Percentiles rank a stretch among this genome's conserved stretches.
These are phyloP conservation scores for Macrosoma leucophasiata DNA, from an alignment of 2,888 invertebrate genomes.

Conservation along the genomic window DNA sequence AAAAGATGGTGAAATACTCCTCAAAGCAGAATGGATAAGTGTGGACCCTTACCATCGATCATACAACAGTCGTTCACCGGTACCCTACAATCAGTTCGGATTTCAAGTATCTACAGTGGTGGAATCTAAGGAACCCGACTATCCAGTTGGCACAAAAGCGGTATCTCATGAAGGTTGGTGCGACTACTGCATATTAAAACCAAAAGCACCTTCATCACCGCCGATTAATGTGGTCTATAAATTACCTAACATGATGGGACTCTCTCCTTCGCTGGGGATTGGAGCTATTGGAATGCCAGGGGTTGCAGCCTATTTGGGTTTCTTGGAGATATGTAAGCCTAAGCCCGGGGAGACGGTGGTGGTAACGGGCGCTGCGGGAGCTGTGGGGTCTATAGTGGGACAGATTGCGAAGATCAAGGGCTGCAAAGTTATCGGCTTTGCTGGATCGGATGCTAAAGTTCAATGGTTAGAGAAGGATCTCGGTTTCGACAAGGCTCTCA, in stretches of 20 bases:
- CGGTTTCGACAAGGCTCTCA: conserved; percentile 81
- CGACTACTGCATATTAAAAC: conserved; percentile 53
- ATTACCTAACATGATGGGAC: conserved; percentile 70
- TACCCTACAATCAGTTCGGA: conserved; percentile 35
- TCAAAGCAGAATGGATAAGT: conserved; percentile 41
- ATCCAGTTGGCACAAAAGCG: conserved; percentile 76
- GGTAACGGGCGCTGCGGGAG: conserved; percentile 83
- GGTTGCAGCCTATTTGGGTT: conserved; percentile 83
- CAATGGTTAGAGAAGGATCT: conserved; percentile 79
- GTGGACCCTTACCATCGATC: conserved; percentile 42
- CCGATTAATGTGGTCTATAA: conserved; percentile 29
- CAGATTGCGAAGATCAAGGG: conserved; percentile 85
- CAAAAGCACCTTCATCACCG: conserved; percentile 5
- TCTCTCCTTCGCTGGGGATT: conserved; percentile 70
- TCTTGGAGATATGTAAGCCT: conserved; percentile 80
- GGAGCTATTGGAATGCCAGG: conserved; percentile 82
- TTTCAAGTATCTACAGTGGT: conserved; percentile 57
- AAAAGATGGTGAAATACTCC: conserved; percentile 68
- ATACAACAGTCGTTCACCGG: conserved; percentile 18
- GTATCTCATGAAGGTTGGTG: conserved; percentile 81
- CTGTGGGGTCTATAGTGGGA: conserved; percentile 83
- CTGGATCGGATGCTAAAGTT: conserved; percentile 82
- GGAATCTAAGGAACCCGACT: conserved; percentile 76
- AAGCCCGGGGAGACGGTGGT: conserved; percentile 82
- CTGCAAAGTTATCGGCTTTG: conserved; percentile 79